Conservation (phyloP, 2,113 vertebrate species). For the Barbus barbus region DNA sequence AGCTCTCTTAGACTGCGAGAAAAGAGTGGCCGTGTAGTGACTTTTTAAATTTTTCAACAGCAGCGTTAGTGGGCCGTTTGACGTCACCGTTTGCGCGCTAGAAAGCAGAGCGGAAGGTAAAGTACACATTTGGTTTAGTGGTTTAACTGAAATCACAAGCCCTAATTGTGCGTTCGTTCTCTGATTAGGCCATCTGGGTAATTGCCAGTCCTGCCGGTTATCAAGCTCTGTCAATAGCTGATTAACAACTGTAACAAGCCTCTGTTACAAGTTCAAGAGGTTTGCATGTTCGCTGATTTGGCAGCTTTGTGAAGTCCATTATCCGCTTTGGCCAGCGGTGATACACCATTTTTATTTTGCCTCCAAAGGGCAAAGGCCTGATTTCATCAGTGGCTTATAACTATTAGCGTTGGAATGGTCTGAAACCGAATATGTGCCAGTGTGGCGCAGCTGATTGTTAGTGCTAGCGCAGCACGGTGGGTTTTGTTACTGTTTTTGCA, state of each 20-base stretch:
- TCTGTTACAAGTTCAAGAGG: slow-evolving; percentile 5
- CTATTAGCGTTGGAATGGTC: not conserved
- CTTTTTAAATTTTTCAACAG: slow-evolving; percentile 18
- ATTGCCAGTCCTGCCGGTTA: slow-evolving; percentile 14
- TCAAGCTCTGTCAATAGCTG: slow-evolving; percentile 33
- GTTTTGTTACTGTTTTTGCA: not conserved
- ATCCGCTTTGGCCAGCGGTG: slow-evolving; percentile 20
- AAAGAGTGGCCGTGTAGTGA: not conserved
- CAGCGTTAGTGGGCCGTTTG: not conserved
- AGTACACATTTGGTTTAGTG: not conserved
- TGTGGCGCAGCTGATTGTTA: slow-evolving; percentile 5
- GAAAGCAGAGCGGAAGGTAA: not conserved
- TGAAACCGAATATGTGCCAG: slow-evolving; percentile 2
- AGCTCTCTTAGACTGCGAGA: not conserved
- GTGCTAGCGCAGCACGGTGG: not conserved
- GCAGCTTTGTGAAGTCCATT: slow-evolving; percentile 17
- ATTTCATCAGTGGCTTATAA: slow-evolving; percentile 22
- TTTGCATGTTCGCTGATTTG: slow-evolving; percentile 16
- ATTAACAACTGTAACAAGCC: slow-evolving; percentile 29
- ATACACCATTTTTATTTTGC: slow-evolving; percentile 3
- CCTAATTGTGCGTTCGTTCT: not conserved
- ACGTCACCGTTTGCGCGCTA: not conserved
- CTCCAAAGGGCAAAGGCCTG: slow-evolving; percentile 7
- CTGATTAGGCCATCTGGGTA: slow-evolving; percentile 17
- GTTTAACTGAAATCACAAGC: not conserved